Conservation (phyloP, 2,888 invertebrate genomes). For the Oscheius onirici region DNA sequence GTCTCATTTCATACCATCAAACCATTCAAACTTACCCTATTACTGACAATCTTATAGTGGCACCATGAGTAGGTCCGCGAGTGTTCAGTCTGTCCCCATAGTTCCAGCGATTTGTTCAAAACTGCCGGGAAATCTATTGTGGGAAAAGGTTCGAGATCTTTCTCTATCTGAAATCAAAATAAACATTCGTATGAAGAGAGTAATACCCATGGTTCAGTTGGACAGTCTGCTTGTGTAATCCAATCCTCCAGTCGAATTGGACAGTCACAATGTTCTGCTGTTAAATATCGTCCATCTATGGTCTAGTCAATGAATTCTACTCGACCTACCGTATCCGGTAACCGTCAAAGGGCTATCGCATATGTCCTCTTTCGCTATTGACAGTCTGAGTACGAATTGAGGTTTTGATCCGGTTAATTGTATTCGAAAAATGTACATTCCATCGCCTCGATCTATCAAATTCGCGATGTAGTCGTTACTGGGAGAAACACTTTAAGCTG, state of each 20-base stretch:
- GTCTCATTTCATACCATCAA: too few species aligned
- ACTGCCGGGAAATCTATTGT: slow-evolving; percentile 10
- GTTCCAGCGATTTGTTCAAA: neutral
- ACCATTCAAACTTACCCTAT: slow-evolving; percentile 5
- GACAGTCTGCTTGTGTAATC: slow-evolving; percentile 21
- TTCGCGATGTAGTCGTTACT: neutral
- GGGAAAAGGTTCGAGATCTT: slow-evolving; percentile 12
- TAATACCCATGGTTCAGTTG: slow-evolving; percentile 11
- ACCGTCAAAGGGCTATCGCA: slow-evolving; percentile 3
- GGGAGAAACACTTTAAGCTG: too few species aligned
- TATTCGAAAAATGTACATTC: slow-evolving; percentile 15
- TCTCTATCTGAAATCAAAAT: slow-evolving; percentile 6
- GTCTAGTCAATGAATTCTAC: neutral
- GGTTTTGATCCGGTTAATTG: neutral
- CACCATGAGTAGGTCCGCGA: slow-evolving; percentile 1
- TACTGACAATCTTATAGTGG: slow-evolving; percentile 27
- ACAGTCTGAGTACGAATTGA: neutral
- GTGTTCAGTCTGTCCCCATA: slow-evolving; percentile 10
- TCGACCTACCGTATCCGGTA: neutral
- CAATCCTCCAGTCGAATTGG: slow-evolving; percentile 3
- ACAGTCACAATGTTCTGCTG: slow-evolving; percentile 15
- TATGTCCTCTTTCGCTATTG: neutral
- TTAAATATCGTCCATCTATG: neutral
- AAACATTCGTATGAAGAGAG: too few species aligned
- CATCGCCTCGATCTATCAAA: slow-evolving; percentile 20